Conservation (phyloP, 2,888 invertebrate genomes). For the Orthosia cruda region DNA sequence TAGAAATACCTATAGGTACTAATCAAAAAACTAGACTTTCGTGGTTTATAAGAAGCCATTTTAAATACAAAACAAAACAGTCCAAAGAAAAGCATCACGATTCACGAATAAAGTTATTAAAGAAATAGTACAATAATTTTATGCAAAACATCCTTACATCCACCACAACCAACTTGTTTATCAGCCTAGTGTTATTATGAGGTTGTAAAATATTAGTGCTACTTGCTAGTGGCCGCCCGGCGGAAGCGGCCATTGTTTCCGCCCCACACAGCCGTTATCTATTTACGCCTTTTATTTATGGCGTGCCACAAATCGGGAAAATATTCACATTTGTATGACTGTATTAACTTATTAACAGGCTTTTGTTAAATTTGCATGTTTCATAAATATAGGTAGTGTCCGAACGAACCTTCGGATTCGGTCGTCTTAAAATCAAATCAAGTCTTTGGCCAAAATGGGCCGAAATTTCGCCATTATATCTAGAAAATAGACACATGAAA, state of each 20-base stretch:
- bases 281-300: slow-evolving; percentile 66
- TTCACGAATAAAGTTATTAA: slow-evolving; percentile 19
- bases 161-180: slow-evolving; percentile 51
- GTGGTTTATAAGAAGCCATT: not conserved
- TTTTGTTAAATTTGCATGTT: slow-evolving; percentile 18
- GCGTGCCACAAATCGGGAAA: slow-evolving; percentile 25
- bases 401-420: no score
- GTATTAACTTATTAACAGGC: slow-evolving; percentile 22
- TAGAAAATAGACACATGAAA: no score
- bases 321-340: slow-evolving; percentile 31
- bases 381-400: not conserved
- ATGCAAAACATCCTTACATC: slow-evolving; percentile 11
- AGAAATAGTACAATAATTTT: slow-evolving; percentile 12
- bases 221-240: slow-evolving; percentile 23
- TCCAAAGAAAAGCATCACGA: not conserved
- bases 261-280: slow-evolving; percentile 73
- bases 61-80: not conserved
- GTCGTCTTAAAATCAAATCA: no score
- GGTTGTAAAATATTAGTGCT: slow-evolving; percentile 66
- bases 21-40: not conserved
- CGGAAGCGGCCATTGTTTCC: slow-evolving; percentile 74
- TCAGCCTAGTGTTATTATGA: slow-evolving; percentile 57
- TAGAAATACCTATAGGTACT: no score
- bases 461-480: no score
- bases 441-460: no score